phyloP scores from a whole-genome alignment of 2,113 vertebrate species.

The Sturnus vulgaris region DNA sequence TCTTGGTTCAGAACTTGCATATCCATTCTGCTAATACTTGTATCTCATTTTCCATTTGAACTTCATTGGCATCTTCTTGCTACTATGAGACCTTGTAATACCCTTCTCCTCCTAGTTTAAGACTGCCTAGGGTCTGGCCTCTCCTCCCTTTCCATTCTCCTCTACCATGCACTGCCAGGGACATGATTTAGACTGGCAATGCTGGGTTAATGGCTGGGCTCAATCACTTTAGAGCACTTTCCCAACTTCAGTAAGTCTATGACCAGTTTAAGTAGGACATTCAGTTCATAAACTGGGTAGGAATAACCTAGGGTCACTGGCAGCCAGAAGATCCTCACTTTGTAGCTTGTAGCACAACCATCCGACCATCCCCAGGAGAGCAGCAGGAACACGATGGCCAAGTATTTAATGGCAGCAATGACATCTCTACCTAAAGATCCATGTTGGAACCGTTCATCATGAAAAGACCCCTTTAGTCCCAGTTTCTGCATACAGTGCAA shows the following conservation, averaged over 20 bases:
- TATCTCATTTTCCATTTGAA: not conserved
- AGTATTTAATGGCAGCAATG: not conserved
- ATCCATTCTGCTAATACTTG: not conserved
- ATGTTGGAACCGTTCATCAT: accelerated
- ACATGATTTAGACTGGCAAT: not conserved
- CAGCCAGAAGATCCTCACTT: not conserved
- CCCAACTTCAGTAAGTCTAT: not conserved
- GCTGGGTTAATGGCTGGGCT: not conserved
- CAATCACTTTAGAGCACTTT: not conserved
- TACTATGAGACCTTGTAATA: not conserved
- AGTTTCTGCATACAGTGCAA: not conserved
- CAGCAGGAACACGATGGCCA: accelerated
- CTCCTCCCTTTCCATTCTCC: not conserved
- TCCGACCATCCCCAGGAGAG: not conserved
- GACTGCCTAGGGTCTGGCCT: not conserved
- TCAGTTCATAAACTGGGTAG: not conserved
- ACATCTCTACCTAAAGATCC: not conserved
- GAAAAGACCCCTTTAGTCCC: not conserved
- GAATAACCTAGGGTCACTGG: not conserved
- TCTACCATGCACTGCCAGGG: not conserved
- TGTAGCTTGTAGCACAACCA: not conserved
- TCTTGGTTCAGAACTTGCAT: not conserved
- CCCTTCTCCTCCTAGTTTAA: not conserved
- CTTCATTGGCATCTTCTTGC: not conserved
- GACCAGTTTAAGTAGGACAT: not conserved